Evolutionary conservation across 1,140 invertebrate species (phyloP), one percentile per base, ranked within the genome.

Genomic region (Triops longicaudatus): DNA sequence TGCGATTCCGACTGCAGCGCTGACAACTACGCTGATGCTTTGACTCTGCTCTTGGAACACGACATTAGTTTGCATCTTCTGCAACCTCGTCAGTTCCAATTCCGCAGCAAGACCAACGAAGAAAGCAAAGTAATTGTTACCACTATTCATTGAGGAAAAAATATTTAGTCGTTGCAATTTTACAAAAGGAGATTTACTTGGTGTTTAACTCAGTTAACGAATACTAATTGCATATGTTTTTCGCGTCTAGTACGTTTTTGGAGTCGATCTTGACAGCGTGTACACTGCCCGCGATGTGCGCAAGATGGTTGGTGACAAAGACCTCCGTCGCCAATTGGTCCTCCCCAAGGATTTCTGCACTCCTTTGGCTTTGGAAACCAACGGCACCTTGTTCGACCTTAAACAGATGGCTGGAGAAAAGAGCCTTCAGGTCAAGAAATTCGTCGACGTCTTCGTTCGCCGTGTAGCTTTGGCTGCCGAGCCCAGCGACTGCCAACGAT

Each of bases 301-400:
- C 75, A 80, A 80, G 50, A 77, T 83, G 17, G 81, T 78, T 37
- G 81, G 82, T 3, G 83, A 85, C 41, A 79, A 79, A 10, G 81
- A 80, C 14, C 80, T 86, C 12, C 81, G 83, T 10, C 78, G 83
- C 9, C 82, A 86, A 26, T 75, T 88, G 28, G 79, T 80, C 17
- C 79, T 84, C 41, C 86, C 86, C 3, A 84, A 83, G 50, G 86
- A 87, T 77, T 80, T 83, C 72, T 88, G 86, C 81, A 83, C 84
- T 10, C 83, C 84, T 10, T 80, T 88, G 7, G 86, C 87, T 12
- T 81, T 87, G 9, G 82, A 85, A 76, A 84, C 85, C 6, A 85
- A 86, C 75, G 87, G 87, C 22, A 83, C 84, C 5, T 79, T 85
- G 11, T 87, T 88, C 79, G 83, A 83, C 80, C 22, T 81, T 26